A percentile compares a stretch with the other conserved stretches of the same genome.
phyloP scores from a whole-genome alignment of 2,113 vertebrate species.

The Neogale vison region DNA sequence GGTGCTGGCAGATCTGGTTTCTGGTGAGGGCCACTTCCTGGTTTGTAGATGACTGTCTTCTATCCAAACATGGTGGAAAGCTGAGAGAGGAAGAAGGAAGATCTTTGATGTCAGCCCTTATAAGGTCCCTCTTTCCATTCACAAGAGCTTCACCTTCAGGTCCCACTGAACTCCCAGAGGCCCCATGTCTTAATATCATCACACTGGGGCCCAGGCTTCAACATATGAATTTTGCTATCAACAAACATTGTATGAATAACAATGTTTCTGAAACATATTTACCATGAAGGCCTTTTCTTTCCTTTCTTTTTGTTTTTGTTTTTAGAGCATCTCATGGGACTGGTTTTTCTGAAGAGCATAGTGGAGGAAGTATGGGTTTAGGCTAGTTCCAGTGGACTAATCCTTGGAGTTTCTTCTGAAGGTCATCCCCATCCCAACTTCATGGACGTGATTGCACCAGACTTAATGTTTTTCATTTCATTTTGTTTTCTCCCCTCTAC shows the following conservation, averaged over 20 bases:
- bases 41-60: not conserved
- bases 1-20: not conserved
- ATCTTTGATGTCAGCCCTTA: not conserved
- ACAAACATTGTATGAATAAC: not conserved
- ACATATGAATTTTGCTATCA: not conserved
- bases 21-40: not conserved
- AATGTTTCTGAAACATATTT: not conserved
- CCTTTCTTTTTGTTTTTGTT: not conserved
- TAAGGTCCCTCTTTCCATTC: not conserved
- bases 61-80: not conserved
- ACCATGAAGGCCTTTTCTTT: not conserved
- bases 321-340: not conserved
- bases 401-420: not conserved
- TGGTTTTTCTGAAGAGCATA: not conserved
- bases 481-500: not conserved
- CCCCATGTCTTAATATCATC: not conserved
- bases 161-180: not conserved
- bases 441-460: not conserved
- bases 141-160: not conserved
- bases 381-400: not conserved
- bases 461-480: not conserved
- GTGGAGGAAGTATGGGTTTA: not conserved
- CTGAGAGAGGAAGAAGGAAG: not conserved
- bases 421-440: not conserved
- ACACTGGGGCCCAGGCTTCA: not conserved